phyloP scores from a whole-genome alignment of 2,113 vertebrate species.

The Malurus alboscapulatus region DNA sequence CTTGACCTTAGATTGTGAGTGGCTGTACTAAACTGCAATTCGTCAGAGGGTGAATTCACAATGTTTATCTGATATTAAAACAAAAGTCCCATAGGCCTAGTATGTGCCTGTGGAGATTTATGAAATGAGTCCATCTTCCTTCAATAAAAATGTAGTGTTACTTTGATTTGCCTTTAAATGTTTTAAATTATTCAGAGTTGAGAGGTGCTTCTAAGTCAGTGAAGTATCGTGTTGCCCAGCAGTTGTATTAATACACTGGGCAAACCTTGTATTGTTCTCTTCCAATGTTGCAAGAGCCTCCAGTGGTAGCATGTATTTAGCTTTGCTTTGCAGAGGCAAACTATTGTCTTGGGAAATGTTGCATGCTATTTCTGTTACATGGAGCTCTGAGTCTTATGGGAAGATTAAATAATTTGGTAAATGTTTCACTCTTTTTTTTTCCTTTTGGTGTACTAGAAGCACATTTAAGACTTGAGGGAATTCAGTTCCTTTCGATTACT shows the following conservation, averaged over 20 bases:
- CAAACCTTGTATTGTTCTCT: background rate
- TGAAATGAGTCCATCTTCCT: background rate
- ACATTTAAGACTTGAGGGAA: background rate
- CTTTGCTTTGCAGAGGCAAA: background rate
- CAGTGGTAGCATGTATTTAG: background rate
- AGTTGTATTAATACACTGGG: background rate
- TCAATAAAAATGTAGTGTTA: background rate
- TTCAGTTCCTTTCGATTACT: background rate
- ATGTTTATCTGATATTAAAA: background rate
- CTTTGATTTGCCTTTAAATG: background rate
- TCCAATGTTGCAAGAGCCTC: background rate
- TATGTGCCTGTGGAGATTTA: background rate
- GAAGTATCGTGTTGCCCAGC: background rate
- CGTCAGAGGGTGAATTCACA: background rate
- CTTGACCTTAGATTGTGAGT: slow-evolving; percentile 9
- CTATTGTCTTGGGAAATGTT: background rate
- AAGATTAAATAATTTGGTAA: background rate
- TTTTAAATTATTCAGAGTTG: background rate
- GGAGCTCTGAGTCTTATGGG: background rate
- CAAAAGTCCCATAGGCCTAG: background rate
- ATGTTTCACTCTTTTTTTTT: background rate
- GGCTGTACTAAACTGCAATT: background rate
- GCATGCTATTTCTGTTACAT: background rate
- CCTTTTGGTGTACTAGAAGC: background rate
- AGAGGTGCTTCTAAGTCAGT: background rate